Base-by-base conservation (phyloP, 2,113 vertebrate species). In the Rutilus rutilus region DNA sequence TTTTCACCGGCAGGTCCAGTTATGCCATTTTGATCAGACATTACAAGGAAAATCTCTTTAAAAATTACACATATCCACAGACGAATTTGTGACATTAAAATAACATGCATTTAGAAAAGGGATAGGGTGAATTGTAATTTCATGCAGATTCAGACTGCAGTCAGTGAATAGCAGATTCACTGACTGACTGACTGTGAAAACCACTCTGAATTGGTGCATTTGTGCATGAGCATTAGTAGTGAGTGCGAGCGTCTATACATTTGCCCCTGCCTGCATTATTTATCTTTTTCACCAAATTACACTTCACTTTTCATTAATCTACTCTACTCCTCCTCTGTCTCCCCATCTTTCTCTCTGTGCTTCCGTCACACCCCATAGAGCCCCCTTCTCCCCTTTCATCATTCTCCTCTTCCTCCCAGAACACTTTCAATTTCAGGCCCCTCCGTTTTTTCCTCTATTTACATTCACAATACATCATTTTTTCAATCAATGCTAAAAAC, bases 251-350 rank as follows among this genome's bases (percentile, higher is more conserved):
- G n/a, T 71, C 14, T 62, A 76, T 42, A 76, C 21, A 67, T 84
- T 80, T 64, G 64, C 23, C 52, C 42, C 25, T 74, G 50, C 64
- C 30, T 30, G 59, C 39, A 45, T 15, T 36, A 80, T 89, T 88
- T 86, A 82, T 85, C 82, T 88, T 47, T 74, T 86, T 87, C 65
- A 60, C 84, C 85, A 42, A 86, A 89, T 86, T 86, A 75, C 82
- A 88, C 81, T 86, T 89, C 73, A 85, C 47, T 64, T 88, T 87
- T 69, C 85, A 90, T 89, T 90, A 50, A 87, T 90, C 86, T 86
- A 84, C 50, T 67, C 64, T 73, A 78, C 76, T 87, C 42, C 62
- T 64, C 75, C 39, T 81, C 45, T 21, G 36, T 25, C 69, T 76
- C 74, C 67, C 84, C 71, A 30, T 60, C 15, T 62, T 47, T 69